Conservation (phyloP, 2,888 invertebrate genomes). For the Papilio elwesi region DNA sequence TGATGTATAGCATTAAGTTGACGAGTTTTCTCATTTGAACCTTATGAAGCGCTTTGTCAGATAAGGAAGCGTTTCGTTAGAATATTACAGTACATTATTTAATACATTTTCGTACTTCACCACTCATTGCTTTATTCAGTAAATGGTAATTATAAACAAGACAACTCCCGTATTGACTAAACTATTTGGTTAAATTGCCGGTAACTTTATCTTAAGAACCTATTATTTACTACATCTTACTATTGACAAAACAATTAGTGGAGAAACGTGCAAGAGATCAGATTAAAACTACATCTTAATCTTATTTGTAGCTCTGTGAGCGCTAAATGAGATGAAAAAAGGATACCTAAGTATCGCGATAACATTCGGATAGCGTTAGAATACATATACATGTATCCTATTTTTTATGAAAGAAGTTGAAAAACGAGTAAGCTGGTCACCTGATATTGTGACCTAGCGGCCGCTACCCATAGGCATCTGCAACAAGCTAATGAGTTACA, state of each 20-base stretch:
- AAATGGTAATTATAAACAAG: slow-evolving; percentile 8
- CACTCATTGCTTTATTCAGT: not conserved
- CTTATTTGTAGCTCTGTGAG: too few species aligned
- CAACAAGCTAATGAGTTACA: too few species aligned
- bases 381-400: too few species aligned
- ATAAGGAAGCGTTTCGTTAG: slow-evolving; percentile 19
- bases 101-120: not conserved
- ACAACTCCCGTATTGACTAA: not conserved
- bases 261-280: too few species aligned
- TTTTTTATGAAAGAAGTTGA: too few species aligned
- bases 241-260: not conserved
- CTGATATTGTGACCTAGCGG: too few species aligned
- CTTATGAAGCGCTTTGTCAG: slow-evolving; percentile 9
- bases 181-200: not conserved
- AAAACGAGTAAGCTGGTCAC: too few species aligned
- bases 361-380: too few species aligned
- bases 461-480: too few species aligned
- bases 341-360: too few species aligned
- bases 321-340: too few species aligned
- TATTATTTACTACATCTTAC: not conserved
- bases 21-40: slow-evolving; percentile 20
- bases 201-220: not conserved
- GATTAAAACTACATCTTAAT: too few species aligned
- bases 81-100: slow-evolving; percentile 6
- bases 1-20: not conserved